phyloP scores from a whole-genome alignment of 64 coral and sea anemone species.

The Pocillopora damicornis region DNA sequence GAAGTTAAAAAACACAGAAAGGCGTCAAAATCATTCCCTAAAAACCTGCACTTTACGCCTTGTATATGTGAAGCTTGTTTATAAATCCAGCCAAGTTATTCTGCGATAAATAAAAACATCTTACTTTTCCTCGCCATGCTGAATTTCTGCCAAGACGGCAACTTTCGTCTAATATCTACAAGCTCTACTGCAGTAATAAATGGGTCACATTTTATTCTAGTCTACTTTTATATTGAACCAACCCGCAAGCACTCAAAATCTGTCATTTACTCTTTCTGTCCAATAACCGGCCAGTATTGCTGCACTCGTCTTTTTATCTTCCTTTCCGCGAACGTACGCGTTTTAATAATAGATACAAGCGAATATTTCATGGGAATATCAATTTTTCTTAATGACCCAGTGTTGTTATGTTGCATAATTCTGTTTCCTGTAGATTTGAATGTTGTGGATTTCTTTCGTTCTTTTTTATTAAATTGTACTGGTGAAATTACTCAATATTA shows the following conservation, averaged over 20 bases:
- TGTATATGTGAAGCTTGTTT: background rate
- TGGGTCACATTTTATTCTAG: background rate
- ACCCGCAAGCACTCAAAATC: background rate
- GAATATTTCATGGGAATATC: constrained; percentile 1
- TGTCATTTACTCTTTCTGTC: constrained; percentile 4
- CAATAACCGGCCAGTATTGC: constrained; percentile 12
- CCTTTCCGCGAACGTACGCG: background rate
- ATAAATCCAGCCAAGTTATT: background rate
- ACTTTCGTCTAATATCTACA: background rate
- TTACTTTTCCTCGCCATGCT: background rate
- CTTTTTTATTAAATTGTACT: no score
- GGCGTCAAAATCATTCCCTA: background rate
- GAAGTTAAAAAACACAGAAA: background rate
- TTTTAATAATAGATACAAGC: background rate
- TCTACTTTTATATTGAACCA: background rate
- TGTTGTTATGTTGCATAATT: no score
- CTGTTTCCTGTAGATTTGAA: no score
- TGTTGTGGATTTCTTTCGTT: background rate
- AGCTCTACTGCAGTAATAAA: background rate
- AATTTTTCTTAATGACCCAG: background rate
- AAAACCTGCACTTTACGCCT: background rate
- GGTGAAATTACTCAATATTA: background rate
- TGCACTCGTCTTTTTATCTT: background rate
- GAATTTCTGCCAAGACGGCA: background rate
- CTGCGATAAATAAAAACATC: background rate